These are phyloP conservation scores for Spodoptera littoralis DNA, from an alignment of 2,888 invertebrate genomes.

Conservation along the genomic window DNA sequence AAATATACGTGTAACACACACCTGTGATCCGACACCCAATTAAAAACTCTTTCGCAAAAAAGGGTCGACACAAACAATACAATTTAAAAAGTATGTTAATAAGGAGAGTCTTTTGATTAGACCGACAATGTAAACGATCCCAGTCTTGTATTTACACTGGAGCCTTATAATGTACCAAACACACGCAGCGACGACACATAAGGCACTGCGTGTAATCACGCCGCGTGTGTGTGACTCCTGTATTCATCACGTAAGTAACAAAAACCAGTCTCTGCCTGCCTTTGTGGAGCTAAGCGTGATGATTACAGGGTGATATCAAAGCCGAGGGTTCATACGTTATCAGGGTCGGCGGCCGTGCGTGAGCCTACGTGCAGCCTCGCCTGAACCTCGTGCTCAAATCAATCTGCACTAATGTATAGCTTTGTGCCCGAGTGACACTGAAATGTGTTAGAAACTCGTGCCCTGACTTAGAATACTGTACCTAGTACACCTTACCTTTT, in stretches of 20 bases:
- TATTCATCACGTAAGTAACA: conserved; percentile 15
- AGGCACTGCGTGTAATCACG: neutral
- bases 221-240: conserved; percentile 16
- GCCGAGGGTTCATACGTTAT: conserved; percentile 20
- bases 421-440: conserved; percentile 32
- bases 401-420: conserved; percentile 41
- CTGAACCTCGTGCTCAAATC: conserved; percentile 29
- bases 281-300: conserved; percentile 43
- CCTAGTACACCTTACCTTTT: too few relatives aligned
- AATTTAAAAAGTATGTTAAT: neutral
- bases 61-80: too few relatives aligned
- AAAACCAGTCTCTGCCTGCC: conserved; percentile 21
- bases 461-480: neutral
- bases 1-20: too few relatives aligned
- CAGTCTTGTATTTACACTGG: neutral
- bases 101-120: neutral
- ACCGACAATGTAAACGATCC: conserved; percentile 5
- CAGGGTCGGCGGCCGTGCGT: conserved; percentile 42
- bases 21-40: too few relatives aligned
- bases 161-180: conserved; percentile 9
- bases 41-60: too few relatives aligned
- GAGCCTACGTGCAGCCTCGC: conserved; percentile 23
- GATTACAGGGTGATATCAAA: conserved; percentile 43
- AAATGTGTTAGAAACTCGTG: conserved; percentile 35
- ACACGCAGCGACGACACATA: neutral